Evolutionary conservation across 2,888 invertebrate genomes (phyloP), one percentile per base, ranked within the genome.

Genomic region (Caenorhabditis panamensis): DNA sequence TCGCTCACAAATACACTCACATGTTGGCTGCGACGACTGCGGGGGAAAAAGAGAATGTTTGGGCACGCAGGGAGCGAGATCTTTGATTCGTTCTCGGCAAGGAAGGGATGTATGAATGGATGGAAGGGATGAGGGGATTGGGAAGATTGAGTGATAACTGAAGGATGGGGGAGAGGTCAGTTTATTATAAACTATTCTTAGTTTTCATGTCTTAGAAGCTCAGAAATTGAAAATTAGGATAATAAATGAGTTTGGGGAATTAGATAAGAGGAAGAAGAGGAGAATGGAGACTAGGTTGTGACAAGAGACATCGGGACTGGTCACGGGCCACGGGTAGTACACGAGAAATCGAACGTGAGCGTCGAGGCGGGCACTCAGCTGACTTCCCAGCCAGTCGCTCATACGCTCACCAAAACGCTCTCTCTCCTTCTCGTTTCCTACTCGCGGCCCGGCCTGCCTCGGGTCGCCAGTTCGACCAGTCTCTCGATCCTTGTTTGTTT

Each of bases 341-440:
- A 59, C 58, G 63, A 69, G 64, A 54, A 78, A 78, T 71, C 61
- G 78, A 78, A 69, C 68, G 58, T 69, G 64, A 76, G 76, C 56
- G 76, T 56, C 36, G 75, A 59, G 75, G 75, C 58, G 61, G 68
- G 56, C 68, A 58, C 78, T 79, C 79, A 79, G 79, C 79, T 79
- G 79, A 79, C 79, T 67, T 64, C 53, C 49, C 26, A 44, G 61
- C 49, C 67, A 61, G 61, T 61, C 78, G 71, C 71, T 71, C 68
- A 63, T 64, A 62, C 77, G 18, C 71, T 71, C 64, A 53, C 62
- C 56, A 54, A 69, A 53, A 71, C 66, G 68, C 77, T 58, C 63
- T 53, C 63, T 77, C 63, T n/a, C n/a, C 58, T 53, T 49, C 41
- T 69, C 68, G 51, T 62, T 62, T 64, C 64, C 18, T 59, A 47